A percentile compares a stretch with the other conserved stretches of the same genome.
Evolutionary conservation across 2,888 invertebrate species (phyloP).

Genomic region (Himalopsyche anomala): DNA sequence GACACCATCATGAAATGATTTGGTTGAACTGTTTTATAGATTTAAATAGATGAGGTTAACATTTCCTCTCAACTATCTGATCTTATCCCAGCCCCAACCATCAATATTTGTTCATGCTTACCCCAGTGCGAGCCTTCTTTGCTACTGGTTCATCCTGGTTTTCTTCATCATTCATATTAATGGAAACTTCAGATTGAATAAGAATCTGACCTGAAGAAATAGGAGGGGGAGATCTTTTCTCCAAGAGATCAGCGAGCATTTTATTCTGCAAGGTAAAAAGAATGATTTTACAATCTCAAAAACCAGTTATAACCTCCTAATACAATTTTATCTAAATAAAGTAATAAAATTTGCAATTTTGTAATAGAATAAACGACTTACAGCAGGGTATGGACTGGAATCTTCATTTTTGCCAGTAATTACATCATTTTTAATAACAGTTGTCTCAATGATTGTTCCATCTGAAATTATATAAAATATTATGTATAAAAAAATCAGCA

Average conservation of each 20-base stretch:
- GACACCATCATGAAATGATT: too few species aligned
- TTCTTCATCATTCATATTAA: constrained; percentile 55
- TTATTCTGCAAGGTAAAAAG: constrained; percentile 76
- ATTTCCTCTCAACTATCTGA: too few species aligned
- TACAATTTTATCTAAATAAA: neutral
- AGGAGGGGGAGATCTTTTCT: constrained; percentile 82
- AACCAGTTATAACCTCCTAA: neutral
- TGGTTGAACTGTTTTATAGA: too few species aligned
- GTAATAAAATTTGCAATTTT: neutral
- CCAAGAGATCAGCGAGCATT: constrained; percentile 89
- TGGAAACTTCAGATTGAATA: constrained; percentile 8
- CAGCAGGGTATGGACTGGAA: neutral
- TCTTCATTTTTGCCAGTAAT: constrained; percentile 12
- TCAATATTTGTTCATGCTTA: neutral
- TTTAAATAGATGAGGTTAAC: too few species aligned
- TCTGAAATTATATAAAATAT: constrained; percentile 47
- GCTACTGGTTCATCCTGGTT: constrained; percentile 59
- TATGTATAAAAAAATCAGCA: neutral
- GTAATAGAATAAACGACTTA: constrained; percentile 2
- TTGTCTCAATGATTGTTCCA: constrained; percentile 53
- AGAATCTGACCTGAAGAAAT: neutral
- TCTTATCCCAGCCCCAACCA: too few species aligned
- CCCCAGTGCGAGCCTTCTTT: constrained; percentile 56
- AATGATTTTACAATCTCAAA: constrained; percentile 44
- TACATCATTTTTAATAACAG: neutral